Base-by-base conservation (phyloP, 2,888 invertebrate species). In the Cataglyphis rosenhaueri region DNA sequence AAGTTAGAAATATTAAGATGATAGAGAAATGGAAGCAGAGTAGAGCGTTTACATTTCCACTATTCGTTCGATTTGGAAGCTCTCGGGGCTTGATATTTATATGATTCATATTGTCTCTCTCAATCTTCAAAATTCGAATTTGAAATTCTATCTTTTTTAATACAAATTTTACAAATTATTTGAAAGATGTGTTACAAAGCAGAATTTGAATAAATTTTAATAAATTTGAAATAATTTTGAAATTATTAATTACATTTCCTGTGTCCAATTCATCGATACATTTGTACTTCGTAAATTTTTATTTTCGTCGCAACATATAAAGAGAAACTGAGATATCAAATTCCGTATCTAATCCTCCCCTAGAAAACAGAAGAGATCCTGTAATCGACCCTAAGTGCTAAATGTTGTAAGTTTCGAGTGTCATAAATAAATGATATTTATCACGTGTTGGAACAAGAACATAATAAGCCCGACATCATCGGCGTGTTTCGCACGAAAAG, bases 1-100 rank as follows among this genome's bases (percentile, higher is more conserved):
- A 70, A 78, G 70, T 78, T 78, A 35, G 21, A 70, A 70, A 78
- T 66, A 64, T 64, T 64, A 74, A 76, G 66, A 76, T 38, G 38
- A n/a, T 32, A 15, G 35, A 55, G 66, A 29, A 38, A 29, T 21
- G 55, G 8, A n/a, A 9, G 55, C 38, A 76, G 8, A 64, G 25
- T 15, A 6, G n/a, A 9, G 15, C 55, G 29, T 65, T 64, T 76
- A 65, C 5, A 38, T 65, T 38, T 76, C 52, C 25, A 3, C 0
- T 18, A 29, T 66, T 15, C 8, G 35, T 9, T 21, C 25, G 3
- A 35, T 29, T 52, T n/a, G 55, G n/a, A 55, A 66, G 1, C 38
- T 55, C 38, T 66, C 5, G 15, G 4, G 55, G 29, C 3, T 9
- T 18, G 5, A 21, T 25, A 12, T 64, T 38, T 21, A 21, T 29